Evolutionary conservation across 2,888 invertebrate genomes (phyloP), one percentile per base, ranked within the genome.

Genomic region (Bellardia bayeri): DNA sequence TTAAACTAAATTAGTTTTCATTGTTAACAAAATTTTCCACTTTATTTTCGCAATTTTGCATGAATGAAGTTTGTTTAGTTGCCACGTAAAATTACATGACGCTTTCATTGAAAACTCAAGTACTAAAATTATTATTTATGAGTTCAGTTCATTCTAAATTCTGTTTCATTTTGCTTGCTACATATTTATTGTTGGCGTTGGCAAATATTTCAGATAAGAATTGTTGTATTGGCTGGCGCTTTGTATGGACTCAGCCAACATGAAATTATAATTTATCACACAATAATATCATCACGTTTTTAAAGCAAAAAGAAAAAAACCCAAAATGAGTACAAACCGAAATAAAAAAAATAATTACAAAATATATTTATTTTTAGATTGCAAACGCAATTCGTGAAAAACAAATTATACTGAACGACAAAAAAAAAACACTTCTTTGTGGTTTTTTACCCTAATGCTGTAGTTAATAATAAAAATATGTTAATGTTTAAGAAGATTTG

Each of bases 1-100:
- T 78, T 78, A 66, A 78, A 68, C 66, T 49, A 68, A 79, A 79
- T 79, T 58, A 33, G 66, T 42, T 78, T 68, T 42, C 68, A 45
- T 68, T 14, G 40, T 30, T 30, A 64, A 66, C 6, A 23, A 42
- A 54, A 33, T 13, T 11, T n/a, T 49, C 16, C 54, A 66, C 11
- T 58, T 72, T 14, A 40, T 30, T 74, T 74, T 61, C 61, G 58
- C 30, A 56, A 30, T 58, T 37, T 14, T 37, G 37, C 33, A 74
- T 75, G 37, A 45, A 45, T 42, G 8, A 23, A 23, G 42, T 23
- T 66, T 23, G 13, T 58, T 58, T 30, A 7, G 23, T 58, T 58
- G 13, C 30, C 58, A 58, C 58, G 58, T 58, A 58, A 58, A 58
- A 13, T 30, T 11, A 54, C 54, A 7, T 54, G n/a, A 71, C 33